Conservation (phyloP, 2,888 invertebrate species). For the Cantharis nigra region DNA sequence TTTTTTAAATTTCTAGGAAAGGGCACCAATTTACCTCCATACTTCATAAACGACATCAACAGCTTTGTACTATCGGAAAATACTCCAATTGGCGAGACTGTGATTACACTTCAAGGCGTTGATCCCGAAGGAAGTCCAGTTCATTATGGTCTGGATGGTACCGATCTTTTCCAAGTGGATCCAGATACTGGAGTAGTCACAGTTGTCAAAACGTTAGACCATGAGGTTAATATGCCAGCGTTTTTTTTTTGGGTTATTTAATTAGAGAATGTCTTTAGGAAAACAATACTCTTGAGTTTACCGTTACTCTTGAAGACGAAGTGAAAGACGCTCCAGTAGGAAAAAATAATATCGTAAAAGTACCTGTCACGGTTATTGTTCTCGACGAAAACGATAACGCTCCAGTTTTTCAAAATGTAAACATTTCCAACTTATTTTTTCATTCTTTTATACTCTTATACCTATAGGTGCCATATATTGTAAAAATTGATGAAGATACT, state of each 20-base stretch:
- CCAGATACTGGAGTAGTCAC: conserved; percentile 78
- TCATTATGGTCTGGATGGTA: conserved; percentile 74
- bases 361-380: conserved; percentile 81
- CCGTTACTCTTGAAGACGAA: conserved; percentile 80
- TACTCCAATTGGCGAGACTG: conserved; percentile 75
- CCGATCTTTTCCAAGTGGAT: conserved; percentile 81
- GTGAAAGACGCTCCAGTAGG: conserved; percentile 63
- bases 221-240: conserved; percentile 65
- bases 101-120: conserved; percentile 77
- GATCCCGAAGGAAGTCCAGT: conserved; percentile 83
- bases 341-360: conserved; percentile 72
- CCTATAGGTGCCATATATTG: conserved; percentile 78
- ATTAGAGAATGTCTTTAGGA: conserved; percentile 60
- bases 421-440: conserved; percentile 34
- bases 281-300: conserved; percentile 77
- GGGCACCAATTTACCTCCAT: conserved; percentile 68
- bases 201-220: conserved; percentile 77
- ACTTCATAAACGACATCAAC: conserved; percentile 77
- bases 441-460: conserved; percentile 23
- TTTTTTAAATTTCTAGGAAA: conserved; percentile 45
- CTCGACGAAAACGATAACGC: conserved; percentile 89
- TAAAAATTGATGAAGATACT: conserved; percentile 78
- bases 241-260: not conserved
- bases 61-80: conserved; percentile 78
- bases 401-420: conserved; percentile 77